phyloP scores from a whole-genome alignment of 2,797 vertebrate species.

The Microctenopoma lineatum region DNA sequence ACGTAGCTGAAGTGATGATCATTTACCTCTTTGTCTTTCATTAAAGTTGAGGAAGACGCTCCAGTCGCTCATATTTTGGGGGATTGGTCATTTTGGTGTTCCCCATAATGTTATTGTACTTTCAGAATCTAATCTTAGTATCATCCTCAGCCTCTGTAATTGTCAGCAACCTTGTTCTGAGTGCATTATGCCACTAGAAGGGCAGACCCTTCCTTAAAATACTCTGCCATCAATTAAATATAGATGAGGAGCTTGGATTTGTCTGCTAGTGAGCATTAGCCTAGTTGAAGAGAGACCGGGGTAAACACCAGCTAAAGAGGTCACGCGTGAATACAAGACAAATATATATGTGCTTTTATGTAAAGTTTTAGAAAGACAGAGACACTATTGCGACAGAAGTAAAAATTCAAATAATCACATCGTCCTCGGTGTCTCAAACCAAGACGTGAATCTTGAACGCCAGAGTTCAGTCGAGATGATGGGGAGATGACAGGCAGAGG shows the following conservation, averaged over 20 bases:
- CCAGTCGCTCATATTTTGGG: conserved; percentile 29
- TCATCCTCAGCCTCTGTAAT: conserved; percentile 36
- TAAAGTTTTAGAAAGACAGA: background rate
- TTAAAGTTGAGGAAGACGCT: conserved; percentile 23
- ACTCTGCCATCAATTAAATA: conserved; percentile 77
- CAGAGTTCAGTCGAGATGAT: conserved; percentile 17
- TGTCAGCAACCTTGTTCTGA: conserved; percentile 51
- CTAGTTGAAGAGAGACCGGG: conserved; percentile 29
- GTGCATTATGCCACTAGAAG: conserved; percentile 58
- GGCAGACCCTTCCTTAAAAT: conserved; percentile 76
- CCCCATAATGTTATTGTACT: conserved; percentile 31
- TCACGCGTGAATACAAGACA: conserved; percentile 8
- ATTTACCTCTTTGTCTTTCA: conserved; percentile 28
- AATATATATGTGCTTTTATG: background rate
- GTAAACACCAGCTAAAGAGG: background rate
- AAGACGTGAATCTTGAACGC: too few species aligned
- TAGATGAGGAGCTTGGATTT: conserved; percentile 73
- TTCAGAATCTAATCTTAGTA: conserved; percentile 38
- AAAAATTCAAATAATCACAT: too few species aligned
- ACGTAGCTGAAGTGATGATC: conserved; percentile 13
- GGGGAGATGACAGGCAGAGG: conserved; percentile 32
- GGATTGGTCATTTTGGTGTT: conserved; percentile 22
- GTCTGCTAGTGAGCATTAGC: conserved; percentile 56
- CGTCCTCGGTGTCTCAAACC: too few species aligned
- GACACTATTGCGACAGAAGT: too few species aligned